Percentiles rank a stretch among this genome's conserved stretches.
Conservation (phyloP, 1,140 invertebrate species). For the Palaemon carinicauda region DNA sequence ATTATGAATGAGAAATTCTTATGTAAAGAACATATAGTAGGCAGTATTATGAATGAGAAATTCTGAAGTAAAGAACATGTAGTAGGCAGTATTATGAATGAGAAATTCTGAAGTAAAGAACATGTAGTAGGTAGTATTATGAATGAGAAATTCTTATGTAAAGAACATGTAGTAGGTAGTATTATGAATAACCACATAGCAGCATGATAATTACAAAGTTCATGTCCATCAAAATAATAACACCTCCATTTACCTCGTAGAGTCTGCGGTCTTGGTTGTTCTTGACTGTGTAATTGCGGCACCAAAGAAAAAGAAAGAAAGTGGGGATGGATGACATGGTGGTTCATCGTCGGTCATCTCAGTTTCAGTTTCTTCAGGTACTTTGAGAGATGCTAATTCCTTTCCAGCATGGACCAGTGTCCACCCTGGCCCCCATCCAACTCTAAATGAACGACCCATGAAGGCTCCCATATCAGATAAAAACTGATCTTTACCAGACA, state of each 20-base stretch:
- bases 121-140: no score
- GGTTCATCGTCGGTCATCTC: not conserved
- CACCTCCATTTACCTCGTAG: slow-evolving; percentile 1
- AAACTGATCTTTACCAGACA: slow-evolving; percentile 65
- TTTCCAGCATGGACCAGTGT: slow-evolving; percentile 66
- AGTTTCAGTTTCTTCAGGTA: not conserved
- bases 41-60: no score
- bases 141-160: no score
- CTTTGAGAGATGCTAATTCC: not conserved
- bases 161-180: no score
- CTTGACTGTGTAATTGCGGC: not conserved
- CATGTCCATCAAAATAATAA: no score
- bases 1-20: no score
- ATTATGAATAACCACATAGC: no score
- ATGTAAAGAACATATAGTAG: no score
- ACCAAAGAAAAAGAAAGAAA: slow-evolving; percentile 29
- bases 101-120: no score
- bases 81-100: no score
- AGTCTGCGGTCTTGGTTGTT: not conserved
- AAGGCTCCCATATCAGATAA: slow-evolving; percentile 72
- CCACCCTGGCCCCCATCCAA: slow-evolving; percentile 78
- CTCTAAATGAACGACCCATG: slow-evolving; percentile 76
- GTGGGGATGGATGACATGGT: not conserved
- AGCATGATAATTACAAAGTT: no score
- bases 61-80: no score